Conservation (phyloP, 2,113 vertebrate genomes). For the Procavia capensis region DNA sequence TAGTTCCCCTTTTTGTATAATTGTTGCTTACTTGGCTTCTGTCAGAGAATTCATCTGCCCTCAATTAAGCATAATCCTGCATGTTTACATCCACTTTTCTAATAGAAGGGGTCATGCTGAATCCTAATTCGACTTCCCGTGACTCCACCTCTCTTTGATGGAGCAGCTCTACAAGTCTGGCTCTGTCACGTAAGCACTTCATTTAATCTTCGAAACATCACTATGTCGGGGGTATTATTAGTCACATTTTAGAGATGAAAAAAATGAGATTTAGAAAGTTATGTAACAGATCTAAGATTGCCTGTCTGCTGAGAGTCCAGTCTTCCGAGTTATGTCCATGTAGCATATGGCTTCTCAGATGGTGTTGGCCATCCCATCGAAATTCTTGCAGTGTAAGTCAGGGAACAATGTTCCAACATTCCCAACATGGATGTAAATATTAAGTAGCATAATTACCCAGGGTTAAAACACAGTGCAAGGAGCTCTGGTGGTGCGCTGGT, state of each 20-base stretch:
- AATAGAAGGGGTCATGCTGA: slow-evolving; percentile 35
- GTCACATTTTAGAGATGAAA: not conserved
- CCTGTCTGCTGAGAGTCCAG: not conserved
- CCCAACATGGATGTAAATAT: not conserved
- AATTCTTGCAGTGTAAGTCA: not conserved
- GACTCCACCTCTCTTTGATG: not conserved
- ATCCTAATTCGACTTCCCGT: slow-evolving; percentile 25
- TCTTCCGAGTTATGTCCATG: not conserved
- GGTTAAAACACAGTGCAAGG: not conserved
- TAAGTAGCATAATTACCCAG: not conserved
- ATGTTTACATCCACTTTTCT: slow-evolving; percentile 38
- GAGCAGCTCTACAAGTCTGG: not conserved
- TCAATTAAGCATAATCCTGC: slow-evolving; percentile 53
- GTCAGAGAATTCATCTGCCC: slow-evolving; percentile 57
- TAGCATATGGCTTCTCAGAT: not conserved
- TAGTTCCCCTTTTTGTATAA: slow-evolving; percentile 21
- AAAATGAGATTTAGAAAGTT: not conserved
- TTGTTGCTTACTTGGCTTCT: slow-evolving; percentile 57
- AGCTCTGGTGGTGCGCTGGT: too few relatives aligned
- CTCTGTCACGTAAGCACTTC: not conserved
- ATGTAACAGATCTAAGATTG: not conserved
- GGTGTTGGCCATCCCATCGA: not conserved
- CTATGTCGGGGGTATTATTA: not conserved
- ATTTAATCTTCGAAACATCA: not conserved
- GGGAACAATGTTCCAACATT: not conserved